Percentiles rank a stretch among this genome's conserved stretches.
These are phyloP conservation scores for Protobothrops mucrosquamatus DNA, from an alignment of 2,113 vertebrate species.

Conservation along the genomic window DNA sequence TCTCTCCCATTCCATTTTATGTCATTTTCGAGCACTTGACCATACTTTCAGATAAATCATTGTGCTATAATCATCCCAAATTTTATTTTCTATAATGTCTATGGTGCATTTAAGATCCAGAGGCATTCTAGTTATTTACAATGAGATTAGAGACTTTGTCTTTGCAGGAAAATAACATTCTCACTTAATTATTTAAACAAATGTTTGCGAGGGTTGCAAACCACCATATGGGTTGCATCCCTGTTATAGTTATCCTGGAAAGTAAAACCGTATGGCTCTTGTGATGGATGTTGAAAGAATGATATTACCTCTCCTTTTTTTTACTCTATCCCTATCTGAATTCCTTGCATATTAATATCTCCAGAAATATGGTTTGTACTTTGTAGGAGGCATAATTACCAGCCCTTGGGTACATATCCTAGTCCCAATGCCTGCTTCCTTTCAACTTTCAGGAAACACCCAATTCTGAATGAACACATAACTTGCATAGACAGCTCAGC, in stretches of 20 bases:
- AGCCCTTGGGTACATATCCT: background rate
- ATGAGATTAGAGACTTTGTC: background rate
- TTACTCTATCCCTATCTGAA: background rate
- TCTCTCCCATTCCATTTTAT: background rate
- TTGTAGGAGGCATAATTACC: background rate
- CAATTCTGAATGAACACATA: background rate
- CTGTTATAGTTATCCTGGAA: background rate
- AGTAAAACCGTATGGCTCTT: background rate
- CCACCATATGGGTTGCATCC: background rate
- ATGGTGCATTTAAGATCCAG: background rate
- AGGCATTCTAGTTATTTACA: background rate
- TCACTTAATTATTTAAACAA: background rate
- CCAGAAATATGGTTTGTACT: background rate
- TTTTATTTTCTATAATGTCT: background rate
- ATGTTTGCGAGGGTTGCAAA: background rate
- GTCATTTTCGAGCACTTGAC: background rate
- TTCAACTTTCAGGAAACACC: background rate
- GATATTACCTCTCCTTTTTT: background rate
- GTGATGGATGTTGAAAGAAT: background rate
- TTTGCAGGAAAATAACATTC: background rate
- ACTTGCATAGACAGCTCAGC: background rate
- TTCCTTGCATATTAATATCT: background rate
- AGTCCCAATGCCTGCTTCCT: background rate
- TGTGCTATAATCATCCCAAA: background rate
- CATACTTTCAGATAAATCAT: background rate